Percentiles rank a stretch among this genome's conserved stretches.
Conservation (phyloP, 2,888 invertebrate genomes). For the Phytoseiulus persimilis region DNA sequence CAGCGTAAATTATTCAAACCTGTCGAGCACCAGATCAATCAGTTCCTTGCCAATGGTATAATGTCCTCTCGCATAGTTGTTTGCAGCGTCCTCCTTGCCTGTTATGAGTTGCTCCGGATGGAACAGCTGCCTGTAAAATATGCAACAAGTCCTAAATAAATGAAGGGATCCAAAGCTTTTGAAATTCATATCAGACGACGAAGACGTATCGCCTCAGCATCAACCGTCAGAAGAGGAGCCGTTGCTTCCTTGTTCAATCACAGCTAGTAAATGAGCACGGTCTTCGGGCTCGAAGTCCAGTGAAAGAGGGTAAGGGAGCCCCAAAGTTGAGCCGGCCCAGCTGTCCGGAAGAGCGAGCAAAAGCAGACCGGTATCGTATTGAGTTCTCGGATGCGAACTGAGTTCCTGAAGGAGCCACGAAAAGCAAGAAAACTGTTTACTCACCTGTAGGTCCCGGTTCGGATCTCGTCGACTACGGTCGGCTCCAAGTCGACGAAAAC, state of each 20-base stretch:
- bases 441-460: slow-evolving; percentile 18
- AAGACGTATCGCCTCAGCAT: background rate
- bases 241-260: too few species aligned
- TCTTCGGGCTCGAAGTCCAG: too few species aligned
- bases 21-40: slow-evolving; percentile 38
- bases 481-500: slow-evolving; percentile 94
- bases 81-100: slow-evolving; percentile 32
- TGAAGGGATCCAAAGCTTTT: too few species aligned
- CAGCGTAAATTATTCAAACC: background rate
- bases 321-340: too few species aligned
- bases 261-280: too few species aligned
- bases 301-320: too few species aligned
- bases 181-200: background rate
- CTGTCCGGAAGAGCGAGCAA: too few species aligned
- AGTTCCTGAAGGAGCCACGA: background rate
- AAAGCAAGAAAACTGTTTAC: background rate
- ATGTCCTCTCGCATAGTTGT: slow-evolving; percentile 30
- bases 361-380: background rate
- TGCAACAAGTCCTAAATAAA: background rate
- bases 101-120: slow-evolving; percentile 27
- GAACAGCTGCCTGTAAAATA: background rate
- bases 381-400: background rate
- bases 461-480: slow-evolving; percentile 60
- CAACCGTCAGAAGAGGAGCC: too few species aligned
- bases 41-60: slow-evolving; percentile 28